Evolutionary conservation across 2,888 invertebrate genomes (phyloP).

Genomic region (Temnothorax ravouxi): DNA sequence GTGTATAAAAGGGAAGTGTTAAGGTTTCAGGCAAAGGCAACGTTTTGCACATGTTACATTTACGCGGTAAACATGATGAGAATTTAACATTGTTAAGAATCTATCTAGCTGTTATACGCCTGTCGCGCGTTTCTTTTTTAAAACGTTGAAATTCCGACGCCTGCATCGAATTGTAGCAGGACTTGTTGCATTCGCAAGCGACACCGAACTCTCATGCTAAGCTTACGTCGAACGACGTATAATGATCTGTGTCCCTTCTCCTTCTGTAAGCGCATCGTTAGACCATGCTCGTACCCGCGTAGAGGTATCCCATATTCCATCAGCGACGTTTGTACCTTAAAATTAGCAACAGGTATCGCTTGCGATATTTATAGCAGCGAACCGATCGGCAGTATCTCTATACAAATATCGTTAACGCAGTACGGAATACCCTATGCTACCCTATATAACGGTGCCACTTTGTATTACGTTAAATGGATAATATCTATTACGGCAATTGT

Average conservation of each 20-base stretch:
- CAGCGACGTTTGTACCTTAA: constrained; percentile 1
- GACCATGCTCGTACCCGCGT: neutral
- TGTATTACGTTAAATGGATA: constrained; percentile 51
- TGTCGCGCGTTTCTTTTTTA: constrained; percentile 28
- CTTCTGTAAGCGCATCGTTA: constrained; percentile 31
- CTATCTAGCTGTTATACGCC: constrained; percentile 43
- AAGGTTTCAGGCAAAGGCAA: constrained; percentile 20
- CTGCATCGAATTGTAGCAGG: constrained; percentile 22
- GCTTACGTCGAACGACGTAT: constrained; percentile 23
- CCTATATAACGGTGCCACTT: constrained; percentile 35
- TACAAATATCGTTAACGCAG: neutral
- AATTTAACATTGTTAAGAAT: constrained; percentile 52
- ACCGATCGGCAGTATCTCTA: neutral
- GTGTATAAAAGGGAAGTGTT: constrained; percentile 15
- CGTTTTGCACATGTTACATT: constrained; percentile 53
- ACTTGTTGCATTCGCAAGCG: constrained; percentile 15
- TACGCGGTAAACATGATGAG: constrained; percentile 37
- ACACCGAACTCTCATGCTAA: constrained; percentile 1
- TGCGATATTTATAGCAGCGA: neutral
- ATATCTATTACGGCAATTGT: constrained; percentile 53
- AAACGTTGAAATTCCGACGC: constrained; percentile 6
- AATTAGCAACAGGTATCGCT: neutral
- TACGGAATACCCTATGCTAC: constrained; percentile 22
- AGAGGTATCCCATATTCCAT: constrained; percentile 3
- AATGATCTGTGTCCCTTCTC: constrained; percentile 27